Conservation (phyloP, 2,888 invertebrate genomes). For the Rambutsinella grinnellia region DNA sequence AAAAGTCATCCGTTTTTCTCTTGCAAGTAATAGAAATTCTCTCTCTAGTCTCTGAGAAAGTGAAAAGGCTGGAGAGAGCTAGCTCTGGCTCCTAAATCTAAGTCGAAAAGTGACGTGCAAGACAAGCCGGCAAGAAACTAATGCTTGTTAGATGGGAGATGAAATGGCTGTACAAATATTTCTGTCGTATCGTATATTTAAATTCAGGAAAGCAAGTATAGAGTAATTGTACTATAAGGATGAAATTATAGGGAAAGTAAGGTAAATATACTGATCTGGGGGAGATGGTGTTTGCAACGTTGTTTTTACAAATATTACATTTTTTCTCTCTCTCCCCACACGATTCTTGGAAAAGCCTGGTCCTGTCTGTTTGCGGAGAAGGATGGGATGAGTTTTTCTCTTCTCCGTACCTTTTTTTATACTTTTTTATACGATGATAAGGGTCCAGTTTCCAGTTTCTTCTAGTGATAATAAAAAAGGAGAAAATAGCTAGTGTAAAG, state of each 20-base stretch:
- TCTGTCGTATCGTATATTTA: constrained; percentile 58
- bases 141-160: constrained; percentile 54
- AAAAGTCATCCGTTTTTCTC: constrained; percentile 53
- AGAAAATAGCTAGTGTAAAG: too few relatives aligned
- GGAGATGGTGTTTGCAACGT: constrained; percentile 32
- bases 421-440: too few relatives aligned
- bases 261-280: not conserved
- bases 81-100: constrained; percentile 57
- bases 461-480: too few relatives aligned
- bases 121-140: constrained; percentile 46
- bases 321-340: too few relatives aligned
- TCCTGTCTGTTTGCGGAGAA: too few relatives aligned
- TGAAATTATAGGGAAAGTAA: too few relatives aligned
- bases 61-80: constrained; percentile 5
- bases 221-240: constrained; percentile 23
- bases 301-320: constrained; percentile 46
- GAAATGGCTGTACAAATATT: constrained; percentile 56
- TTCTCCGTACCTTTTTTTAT: too few relatives aligned
- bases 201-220: constrained; percentile 42
- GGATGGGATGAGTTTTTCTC: too few relatives aligned
- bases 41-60: too few relatives aligned
- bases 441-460: too few relatives aligned
- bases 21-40: constrained; percentile 48
- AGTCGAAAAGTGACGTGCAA: constrained; percentile 54
- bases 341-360: too few relatives aligned